A percentile compares a stretch with the other conserved stretches of the same genome.
Evolutionary conservation across 2,113 vertebrate genomes (phyloP).

Genomic region (Cromileptes altivelis): DNA sequence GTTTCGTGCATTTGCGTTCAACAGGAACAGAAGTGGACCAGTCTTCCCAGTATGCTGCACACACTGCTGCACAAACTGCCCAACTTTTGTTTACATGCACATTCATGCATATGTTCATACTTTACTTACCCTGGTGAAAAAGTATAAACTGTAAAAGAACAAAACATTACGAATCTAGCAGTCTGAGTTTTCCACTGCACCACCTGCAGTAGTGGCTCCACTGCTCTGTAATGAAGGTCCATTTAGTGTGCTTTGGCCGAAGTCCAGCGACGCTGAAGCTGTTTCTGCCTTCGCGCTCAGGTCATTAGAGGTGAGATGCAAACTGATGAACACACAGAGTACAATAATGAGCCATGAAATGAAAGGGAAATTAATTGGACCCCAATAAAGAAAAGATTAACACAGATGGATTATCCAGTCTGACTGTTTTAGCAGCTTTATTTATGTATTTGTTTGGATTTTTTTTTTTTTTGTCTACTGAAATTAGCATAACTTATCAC

Average conservation of each 20-base stretch:
- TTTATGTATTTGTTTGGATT: background rate
- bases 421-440: constrained; percentile 43
- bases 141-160: background rate
- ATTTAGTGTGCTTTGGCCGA: constrained; percentile 55
- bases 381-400: constrained; percentile 63
- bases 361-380: constrained; percentile 69
- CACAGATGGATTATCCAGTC: constrained; percentile 54
- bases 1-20: constrained; percentile 27
- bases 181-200: background rate
- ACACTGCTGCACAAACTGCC: background rate
- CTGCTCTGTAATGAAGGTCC: constrained; percentile 35
- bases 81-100: constrained; percentile 17
- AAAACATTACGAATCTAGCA: background rate
- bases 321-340: constrained; percentile 49
- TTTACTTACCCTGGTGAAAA: constrained; percentile 8
- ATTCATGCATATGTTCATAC: constrained; percentile 21
- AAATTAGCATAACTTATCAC: constrained; percentile 35
- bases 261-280: constrained; percentile 42
- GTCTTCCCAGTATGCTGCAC: background rate
- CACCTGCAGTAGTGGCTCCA: background rate
- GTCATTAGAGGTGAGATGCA: constrained; percentile 66
- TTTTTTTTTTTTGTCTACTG: constrained; percentile 17
- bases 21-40: constrained; percentile 19
- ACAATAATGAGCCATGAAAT: constrained; percentile 65
- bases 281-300: constrained; percentile 51